Evolutionary conservation across 2,797 vertebrate genomes (phyloP), one percentile per base, ranked within the genome.

Genomic region (Coreius guichenoti): DNA sequence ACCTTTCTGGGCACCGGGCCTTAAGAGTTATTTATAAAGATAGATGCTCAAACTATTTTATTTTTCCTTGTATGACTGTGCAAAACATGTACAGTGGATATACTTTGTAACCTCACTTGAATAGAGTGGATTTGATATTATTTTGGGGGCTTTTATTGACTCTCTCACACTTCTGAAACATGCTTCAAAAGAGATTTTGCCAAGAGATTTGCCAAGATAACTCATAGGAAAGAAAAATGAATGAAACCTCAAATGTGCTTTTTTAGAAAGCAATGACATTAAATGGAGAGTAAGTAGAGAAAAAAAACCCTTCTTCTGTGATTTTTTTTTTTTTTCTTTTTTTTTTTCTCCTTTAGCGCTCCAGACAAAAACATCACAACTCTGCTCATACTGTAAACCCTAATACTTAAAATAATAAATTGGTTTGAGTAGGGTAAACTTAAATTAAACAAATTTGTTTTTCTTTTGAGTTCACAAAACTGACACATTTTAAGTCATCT

Each of bases 21-120:
- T 68, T 69, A 56, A 69, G 9, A 36, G n/a, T 84, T 78, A 45
- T 61, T 69, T 70, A 78, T 78, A 61, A 69, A 78, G 51, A 56
- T 26, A 78, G 36, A 56, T 26, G 26, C 56, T 43, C 49, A n/a
- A 58, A 49, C 72, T 26, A 26, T 70, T 33, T 65, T 82, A 0
- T 74, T 74, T 17, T 61, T 31, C 39, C 56, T 61, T 17, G 61
- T 3, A 82, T 63, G 26, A 61, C 69, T 47, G 36, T 33, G 54
- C 69, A 82, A 45, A 61, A 61, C 43, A 26, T 33, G 26, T 43
- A 21, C 19, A 73, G 26, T 56, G 5, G 49, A 76, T 36, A 36
- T 8, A 36, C 19, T 36, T 51, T 36, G 31, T 23, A 76, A 56
- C 49, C 49, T 8, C 29, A 54, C 19, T 36, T 13, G 19, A 56